phyloP scores from a whole-genome alignment of 53 echinoderm and acorn worm genomes.

The Astropecten irregularis region DNA sequence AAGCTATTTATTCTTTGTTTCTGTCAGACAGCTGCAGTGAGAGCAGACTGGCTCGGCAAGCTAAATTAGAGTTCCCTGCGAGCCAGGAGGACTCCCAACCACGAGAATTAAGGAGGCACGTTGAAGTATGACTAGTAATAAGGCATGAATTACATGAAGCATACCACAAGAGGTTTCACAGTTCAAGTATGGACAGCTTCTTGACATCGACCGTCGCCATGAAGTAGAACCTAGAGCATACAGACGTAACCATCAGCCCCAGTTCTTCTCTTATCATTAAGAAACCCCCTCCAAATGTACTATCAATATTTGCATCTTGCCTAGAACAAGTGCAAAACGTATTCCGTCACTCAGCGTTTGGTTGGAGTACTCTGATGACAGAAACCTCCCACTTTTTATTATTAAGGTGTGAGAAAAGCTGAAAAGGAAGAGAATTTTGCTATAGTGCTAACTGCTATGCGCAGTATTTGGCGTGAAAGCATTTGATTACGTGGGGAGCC shows the following conservation, averaged over 20 bases:
- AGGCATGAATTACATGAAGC: conserved; percentile 21
- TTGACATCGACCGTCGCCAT: neutral
- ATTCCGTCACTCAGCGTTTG: neutral
- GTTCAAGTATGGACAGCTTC: conserved; percentile 3
- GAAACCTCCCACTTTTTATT: no score
- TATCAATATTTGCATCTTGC: conserved; percentile 55
- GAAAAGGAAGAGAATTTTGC: no score
- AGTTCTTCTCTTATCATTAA: neutral
- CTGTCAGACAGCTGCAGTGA: no score
- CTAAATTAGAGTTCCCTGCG: no score
- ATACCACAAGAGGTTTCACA: neutral
- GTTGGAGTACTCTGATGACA: neutral
- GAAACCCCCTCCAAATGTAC: conserved; percentile 19
- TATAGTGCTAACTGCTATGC: no score
- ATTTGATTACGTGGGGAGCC: no score
- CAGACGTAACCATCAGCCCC: neutral
- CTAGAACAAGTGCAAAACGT: neutral
- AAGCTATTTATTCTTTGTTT: no score
- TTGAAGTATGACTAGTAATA: neutral
- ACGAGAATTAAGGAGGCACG: neutral
- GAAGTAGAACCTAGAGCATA: conserved; percentile 4
- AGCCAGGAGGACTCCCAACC: neutral
- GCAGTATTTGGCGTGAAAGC: no score
- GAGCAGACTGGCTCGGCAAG: no score
- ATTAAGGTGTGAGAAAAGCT: no score